phyloP scores from a whole-genome alignment of 2,797 vertebrate genomes.

The Malurus leucopterus region DNA sequence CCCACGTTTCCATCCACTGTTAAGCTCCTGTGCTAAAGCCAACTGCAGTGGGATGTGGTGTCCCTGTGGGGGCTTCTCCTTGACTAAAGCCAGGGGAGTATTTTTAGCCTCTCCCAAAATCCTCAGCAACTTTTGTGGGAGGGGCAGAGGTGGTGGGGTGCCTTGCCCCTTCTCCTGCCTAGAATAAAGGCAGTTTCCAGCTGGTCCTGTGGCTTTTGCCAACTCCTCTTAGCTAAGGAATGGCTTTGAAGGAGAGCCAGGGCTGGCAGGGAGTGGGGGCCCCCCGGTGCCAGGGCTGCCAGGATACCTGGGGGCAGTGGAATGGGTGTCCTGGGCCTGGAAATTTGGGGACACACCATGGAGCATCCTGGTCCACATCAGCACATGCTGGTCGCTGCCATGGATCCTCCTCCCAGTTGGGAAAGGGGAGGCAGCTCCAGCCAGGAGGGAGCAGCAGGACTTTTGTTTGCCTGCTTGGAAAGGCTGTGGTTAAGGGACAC shows the following conservation, averaged over 20 bases:
- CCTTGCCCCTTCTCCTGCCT: not conserved
- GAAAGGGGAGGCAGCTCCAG: not conserved
- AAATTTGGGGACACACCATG: not conserved
- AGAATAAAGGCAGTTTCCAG: conserved; percentile 26
- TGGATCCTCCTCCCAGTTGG: not conserved
- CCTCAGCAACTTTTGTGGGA: rapidly evolving
- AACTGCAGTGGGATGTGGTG: not conserved
- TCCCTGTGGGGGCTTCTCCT: too few relatives aligned
- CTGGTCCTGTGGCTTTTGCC: conserved; percentile 16
- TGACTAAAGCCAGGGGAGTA: not conserved
- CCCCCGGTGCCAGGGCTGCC: not conserved
- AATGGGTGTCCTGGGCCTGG: not conserved
- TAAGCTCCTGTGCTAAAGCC: not conserved
- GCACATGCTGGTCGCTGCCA: not conserved
- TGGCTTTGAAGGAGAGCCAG: conserved; percentile 40
- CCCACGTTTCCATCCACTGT: rapidly evolving
- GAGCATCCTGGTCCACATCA: not conserved
- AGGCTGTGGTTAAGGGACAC: not conserved
- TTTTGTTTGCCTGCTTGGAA: not conserved
- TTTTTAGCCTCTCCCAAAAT: not conserved
- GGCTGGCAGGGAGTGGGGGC: not conserved
- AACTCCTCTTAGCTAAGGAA: not conserved
- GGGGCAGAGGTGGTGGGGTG: not conserved
- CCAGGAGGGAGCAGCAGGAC: not conserved
- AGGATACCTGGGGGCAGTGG: not conserved